phyloP scores from a whole-genome alignment of 2,113 vertebrate species.

The Otolemur garnettii region DNA sequence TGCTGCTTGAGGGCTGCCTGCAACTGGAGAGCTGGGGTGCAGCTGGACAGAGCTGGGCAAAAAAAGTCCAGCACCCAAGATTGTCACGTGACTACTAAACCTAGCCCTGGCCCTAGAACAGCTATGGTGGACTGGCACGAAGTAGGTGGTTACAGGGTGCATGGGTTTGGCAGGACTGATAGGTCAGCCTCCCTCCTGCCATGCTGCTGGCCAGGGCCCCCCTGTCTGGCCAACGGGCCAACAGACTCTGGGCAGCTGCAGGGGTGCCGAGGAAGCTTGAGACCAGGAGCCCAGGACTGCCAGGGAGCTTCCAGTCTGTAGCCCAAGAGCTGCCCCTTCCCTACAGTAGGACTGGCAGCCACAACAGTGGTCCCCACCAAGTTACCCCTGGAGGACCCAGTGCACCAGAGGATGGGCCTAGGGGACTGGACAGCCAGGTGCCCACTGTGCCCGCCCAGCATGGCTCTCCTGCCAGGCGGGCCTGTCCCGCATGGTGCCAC shows the following conservation, averaged over 20 bases:
- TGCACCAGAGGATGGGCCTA: not conserved
- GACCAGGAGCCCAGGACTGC: not conserved
- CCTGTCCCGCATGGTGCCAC: too few species aligned
- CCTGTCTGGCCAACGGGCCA: not conserved
- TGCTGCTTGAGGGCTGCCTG: not conserved
- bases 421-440: rapidly evolving
- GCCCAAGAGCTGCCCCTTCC: not conserved
- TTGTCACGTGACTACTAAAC: not conserved
- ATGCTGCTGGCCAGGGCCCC: not conserved
- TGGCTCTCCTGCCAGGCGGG: not conserved
- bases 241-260: not conserved
- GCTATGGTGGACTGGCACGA: rapidly evolving
- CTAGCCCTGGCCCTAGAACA: rapidly evolving
- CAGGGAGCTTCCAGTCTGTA: not conserved
- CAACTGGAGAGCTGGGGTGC: not conserved
- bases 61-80: not conserved
- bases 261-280: not conserved
- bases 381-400: not conserved
- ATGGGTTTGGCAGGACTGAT: rapidly evolving
- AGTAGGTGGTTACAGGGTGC: too few species aligned
- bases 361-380: too few species aligned
- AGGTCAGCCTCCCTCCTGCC: not conserved
- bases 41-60: not conserved
- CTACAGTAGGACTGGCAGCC: not conserved
- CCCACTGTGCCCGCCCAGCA: too few species aligned